Base-by-base conservation (phyloP, 1,140 invertebrate genomes). In the Drosophila sulfurigaster region DNA sequence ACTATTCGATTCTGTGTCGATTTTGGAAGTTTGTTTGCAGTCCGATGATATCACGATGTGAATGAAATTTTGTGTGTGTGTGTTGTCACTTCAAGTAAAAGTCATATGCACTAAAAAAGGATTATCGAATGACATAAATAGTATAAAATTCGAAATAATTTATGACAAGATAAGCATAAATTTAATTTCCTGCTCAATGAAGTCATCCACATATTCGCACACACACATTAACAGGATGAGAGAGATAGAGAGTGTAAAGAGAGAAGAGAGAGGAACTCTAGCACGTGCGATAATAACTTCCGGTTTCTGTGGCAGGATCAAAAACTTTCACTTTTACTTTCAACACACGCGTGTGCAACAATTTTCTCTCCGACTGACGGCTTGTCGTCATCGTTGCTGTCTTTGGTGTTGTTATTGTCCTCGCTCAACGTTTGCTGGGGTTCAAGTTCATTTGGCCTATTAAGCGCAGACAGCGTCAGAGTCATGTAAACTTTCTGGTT, bases 361-460 rank as follows among this genome's bases (percentile, higher is more conserved):
- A 87, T 79, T 82, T 77, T 15, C n/a, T 1, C 13, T 45, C 41
- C 1, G 30, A 15, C 46, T 48, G 43, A 30, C 60, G 41, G 11
- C 54, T 59, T 63, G 70, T 49, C 52, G 48, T 54, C 54, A 48
- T 64, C 65, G 63, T 79, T 69, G 16, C 38, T 25, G 13, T 13
- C 8, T 5, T 8, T 32, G 30, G 7, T 38, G 35, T 11, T 8
- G 10, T 38, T 38, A 7, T 20, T 48, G 35, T 4, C 35, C 28
- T 62, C 20, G 25, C 56, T 52, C 30, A 51, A 49, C 46, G 32
- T 49, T 25, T 28, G 59, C 15, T 43, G 13, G 56, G 77, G 72
- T 88, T 88, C 83, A 87, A 87, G 83, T 88, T 87, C 79, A 79
- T 82, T 77, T 79, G 80, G 79, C 83, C 82, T 80, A 88, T 87